A percentile compares a stretch with the other conserved stretches of the same genome.
Conservation (phyloP, 2,113 vertebrate species). For the Bucco capensis region DNA sequence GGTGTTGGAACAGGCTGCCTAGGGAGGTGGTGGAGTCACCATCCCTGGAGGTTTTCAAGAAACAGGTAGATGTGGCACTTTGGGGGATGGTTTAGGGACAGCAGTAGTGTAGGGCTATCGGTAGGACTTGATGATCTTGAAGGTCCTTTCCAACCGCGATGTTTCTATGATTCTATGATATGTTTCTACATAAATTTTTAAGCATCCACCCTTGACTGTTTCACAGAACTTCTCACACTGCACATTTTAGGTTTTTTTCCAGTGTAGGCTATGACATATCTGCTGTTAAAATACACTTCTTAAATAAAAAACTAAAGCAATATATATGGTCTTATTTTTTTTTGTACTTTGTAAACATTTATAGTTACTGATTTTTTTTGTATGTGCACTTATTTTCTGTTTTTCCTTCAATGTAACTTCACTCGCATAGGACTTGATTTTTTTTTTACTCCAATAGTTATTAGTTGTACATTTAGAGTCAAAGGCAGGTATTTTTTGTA, state of each 20-base stretch:
- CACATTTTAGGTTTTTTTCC: background rate
- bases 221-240: background rate
- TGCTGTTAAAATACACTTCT: background rate
- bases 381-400: background rate
- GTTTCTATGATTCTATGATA: too few relatives aligned
- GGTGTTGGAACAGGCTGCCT: too few relatives aligned
- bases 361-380: background rate
- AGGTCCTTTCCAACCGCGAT: too few relatives aligned
- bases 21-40: too few relatives aligned
- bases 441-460: too few relatives aligned
- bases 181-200: background rate
- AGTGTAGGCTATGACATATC: background rate
- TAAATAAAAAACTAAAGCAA: background rate
- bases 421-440: too few relatives aligned
- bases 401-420: background rate
- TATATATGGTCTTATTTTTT: background rate
- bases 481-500: background rate
- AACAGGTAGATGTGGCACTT: too few relatives aligned
- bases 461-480: too few relatives aligned
- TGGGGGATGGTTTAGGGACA: too few relatives aligned
- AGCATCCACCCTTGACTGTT: background rate
- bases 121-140: too few relatives aligned
- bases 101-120: too few relatives aligned
- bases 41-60: too few relatives aligned
- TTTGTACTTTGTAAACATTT: background rate